These are phyloP conservation scores for Athalia circularis DNA, from an alignment of 2,888 invertebrate species.

Conservation along the genomic window DNA sequence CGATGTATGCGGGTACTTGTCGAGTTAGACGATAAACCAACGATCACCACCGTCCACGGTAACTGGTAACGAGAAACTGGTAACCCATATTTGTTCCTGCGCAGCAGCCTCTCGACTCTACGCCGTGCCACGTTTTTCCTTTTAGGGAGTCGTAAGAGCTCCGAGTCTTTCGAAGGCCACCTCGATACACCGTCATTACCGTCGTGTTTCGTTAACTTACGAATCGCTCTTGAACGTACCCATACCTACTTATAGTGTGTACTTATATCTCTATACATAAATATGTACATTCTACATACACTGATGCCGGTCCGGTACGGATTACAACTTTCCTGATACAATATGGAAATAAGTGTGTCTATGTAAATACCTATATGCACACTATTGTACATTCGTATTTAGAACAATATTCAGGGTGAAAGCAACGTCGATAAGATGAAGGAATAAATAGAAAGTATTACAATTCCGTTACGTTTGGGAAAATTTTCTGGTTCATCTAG, in stretches of 20 bases:
- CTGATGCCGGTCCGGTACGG: too few species aligned
- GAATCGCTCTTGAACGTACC: not conserved
- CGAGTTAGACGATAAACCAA: not conserved
- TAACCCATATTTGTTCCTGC: conserved; percentile 30
- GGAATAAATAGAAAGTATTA: too few species aligned
- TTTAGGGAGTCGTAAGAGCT: conserved; percentile 29
- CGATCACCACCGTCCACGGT: not conserved
- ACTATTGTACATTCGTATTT: too few species aligned
- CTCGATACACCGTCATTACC: not conserved
- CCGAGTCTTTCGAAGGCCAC: conserved; percentile 24
- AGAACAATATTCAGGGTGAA: too few species aligned
- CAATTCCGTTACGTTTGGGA: too few species aligned
- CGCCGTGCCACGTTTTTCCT: conserved; percentile 25
- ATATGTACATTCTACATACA: too few species aligned
- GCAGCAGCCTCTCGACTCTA: conserved; percentile 2
- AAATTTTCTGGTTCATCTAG: too few species aligned
- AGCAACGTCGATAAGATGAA: too few species aligned
- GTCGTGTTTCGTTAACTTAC: not conserved
- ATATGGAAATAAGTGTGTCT: not conserved
- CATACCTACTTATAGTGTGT: not conserved
- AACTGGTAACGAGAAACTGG: conserved; percentile 25
- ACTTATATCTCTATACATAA: too few species aligned
- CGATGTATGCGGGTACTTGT: not conserved
- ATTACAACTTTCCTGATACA: not conserved
- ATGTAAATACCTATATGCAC: not conserved